Evolutionary conservation across 2,113 vertebrate genomes (phyloP), one percentile per base, ranked within the genome.

Genomic region (Oryzias curvinotus): DNA sequence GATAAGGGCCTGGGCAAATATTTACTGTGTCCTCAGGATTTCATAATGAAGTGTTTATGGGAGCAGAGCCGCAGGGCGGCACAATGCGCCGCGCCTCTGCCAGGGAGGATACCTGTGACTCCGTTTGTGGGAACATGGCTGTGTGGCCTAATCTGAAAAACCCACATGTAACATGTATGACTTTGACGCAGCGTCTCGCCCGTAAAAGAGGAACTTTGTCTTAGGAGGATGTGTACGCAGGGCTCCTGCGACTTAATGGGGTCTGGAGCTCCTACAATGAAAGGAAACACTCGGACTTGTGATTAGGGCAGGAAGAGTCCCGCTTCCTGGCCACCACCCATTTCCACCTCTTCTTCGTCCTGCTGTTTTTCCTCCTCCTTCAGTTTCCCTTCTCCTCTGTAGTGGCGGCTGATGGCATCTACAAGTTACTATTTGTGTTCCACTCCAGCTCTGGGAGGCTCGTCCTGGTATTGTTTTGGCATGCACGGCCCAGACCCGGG

Each of bases 1-100:
- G 89, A 90, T 92, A 91, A 86, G 69, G 28, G 21, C 16, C 18
- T 47, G 42, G 55, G 81, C 82, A 90, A 92, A 93, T 92, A 93
- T 92, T 92, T 87, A 92, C 87, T 55, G 83, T 89, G 85, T 86
- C 77, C 82, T 91, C 73, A 86, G 80, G 80, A 84, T 91, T 91
- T 90, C 83, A 90, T 90, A 86, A 91, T 86, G 78, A 89, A 87
- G 81, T 90, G 88, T 91, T 92, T 90, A 90, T 91, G 85, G 87
- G 84, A 63, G 76, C 64, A 57, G 74, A 80, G 82, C 85, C 78
- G 63, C 68, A 63, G 72, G 67, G 63, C 84, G 46, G 63, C 73
- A 87, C 76, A 83, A 78, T 77, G 71, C 41, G 26, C 8, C 17
- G 14, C 3, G 54, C 48, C 48, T 41, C 56, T 57, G 87, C 83